Evolutionary conservation across 1,140 invertebrate genomes (phyloP), one percentile per base, ranked within the genome.

Genomic region (Drosophila athabasca): DNA sequence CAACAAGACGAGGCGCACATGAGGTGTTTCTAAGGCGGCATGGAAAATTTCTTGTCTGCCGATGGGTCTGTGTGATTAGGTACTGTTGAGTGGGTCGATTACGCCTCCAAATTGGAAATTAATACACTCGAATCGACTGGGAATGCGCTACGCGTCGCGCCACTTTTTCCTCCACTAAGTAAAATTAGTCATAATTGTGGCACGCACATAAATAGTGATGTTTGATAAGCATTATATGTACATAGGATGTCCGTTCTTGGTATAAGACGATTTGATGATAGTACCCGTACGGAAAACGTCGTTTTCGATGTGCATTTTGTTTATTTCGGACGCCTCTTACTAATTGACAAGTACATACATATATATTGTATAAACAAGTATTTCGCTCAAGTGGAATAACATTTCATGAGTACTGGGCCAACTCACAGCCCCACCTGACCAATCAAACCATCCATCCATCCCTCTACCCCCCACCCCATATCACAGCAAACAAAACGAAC

Each of bases 291-390:
- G 31, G 31, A 43, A 22, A 11, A 22, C 17, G 17, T 26, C 19
- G 8, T 43, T 53, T 50, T 31, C 31, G 64, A 46, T 65, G 70
- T 48, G 72, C 68, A 48, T 54, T 65, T 26, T 22, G 35, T 67
- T 59, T 85, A 85, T 87, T 85, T 85, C 53, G 66, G 65, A 60
- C 52, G 45, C 35, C 35, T 51, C 62, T 88, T 87, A 87, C 82
- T 87, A 87, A 87, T 87, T 76, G 49, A 41, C 54, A 60, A 57
- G 26, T 11, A 17, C 52, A 19, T 19, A 19, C 17, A 19, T 19
- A 13, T 39, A 13, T 39, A 11, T 39, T 13, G 35, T 39, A 43
- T 26, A 69, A 58, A 52, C 65, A 60, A 52, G 69, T 45, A 88
- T 87, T 88, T 71, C 83, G 52, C 29, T 43, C 26, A 29, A 46